A percentile compares a stretch with the other conserved stretches of the same genome.
Evolutionary conservation across 2,797 vertebrate species (phyloP).

Genomic region (Natrix natrix): DNA sequence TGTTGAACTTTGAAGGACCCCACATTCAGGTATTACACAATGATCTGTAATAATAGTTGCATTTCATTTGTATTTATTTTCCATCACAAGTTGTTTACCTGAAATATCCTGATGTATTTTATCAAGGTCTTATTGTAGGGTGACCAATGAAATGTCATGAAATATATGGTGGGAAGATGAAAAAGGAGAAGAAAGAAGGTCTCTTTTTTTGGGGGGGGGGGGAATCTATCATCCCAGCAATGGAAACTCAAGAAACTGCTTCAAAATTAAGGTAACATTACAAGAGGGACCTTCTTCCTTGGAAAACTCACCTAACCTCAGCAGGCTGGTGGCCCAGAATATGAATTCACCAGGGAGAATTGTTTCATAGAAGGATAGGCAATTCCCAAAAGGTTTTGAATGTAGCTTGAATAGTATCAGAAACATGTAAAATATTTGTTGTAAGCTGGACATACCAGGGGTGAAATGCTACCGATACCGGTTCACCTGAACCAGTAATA

Average conservation of each 20-base stretch:
- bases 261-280: neutral
- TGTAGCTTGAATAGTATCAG: neutral
- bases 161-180: neutral
- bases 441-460: neutral
- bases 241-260: neutral
- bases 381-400: neutral
- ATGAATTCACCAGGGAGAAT: neutral
- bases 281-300: neutral
- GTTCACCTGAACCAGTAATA: too few relatives aligned
- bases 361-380: neutral
- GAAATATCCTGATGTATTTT: neutral
- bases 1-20: neutral
- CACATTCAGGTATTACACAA: neutral
- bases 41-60: neutral
- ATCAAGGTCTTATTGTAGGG: neutral
- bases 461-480: too few relatives aligned
- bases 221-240: neutral
- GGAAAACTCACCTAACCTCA: neutral
- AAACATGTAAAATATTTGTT: neutral
- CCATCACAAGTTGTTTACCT: neutral
- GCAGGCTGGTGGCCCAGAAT: neutral
- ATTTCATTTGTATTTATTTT: neutral
- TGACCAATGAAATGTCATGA: neutral
- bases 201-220: neutral
- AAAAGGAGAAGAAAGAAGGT: neutral